Base-by-base conservation (phyloP, 2,113 vertebrate genomes). In the Melanostigma gelatinosum region DNA sequence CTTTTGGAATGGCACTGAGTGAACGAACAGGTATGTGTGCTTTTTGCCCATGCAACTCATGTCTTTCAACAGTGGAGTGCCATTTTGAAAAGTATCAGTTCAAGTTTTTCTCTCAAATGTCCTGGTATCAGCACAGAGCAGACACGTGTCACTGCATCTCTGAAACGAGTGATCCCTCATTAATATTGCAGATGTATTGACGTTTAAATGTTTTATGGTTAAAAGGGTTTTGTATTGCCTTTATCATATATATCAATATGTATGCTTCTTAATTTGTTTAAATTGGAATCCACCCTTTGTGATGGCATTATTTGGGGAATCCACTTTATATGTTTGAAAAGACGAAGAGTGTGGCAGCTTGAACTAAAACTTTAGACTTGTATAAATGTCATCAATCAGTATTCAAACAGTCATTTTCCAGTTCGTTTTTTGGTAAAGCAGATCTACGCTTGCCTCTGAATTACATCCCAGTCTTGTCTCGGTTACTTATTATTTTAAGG, bases 21-120 rank as follows among this genome's bases (percentile, higher is more conserved):
- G 96, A 97, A 80, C 95, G 88, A 85, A 89, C 95, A 96, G 98
- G 98, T 99, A 96, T 72, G 89, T 89, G 73, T 63, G 40, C 72
- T 69, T 74, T 50, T 50, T 76, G 67, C 64, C 55, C 63, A 68
- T n/a, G 24, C 42, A 48, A 67, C 54, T 55, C 42, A 10, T 44
- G 65, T 29, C 42, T 62, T 76, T 65, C 69, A 27, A 50, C 44
- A 66, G 58, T 1, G 0, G 29, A 16, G 18, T 36, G 20, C 1
- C 42, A 65, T 22, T 63, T 24, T 8, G 4, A 46, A 32, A 29
- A 29, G 13, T 42, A 32, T 2, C 79, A 60, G 12, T 52, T 48
- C 0, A 24, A 0, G 8, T 72, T 5, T 29, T 15, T 48, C 2
- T 65, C 38, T 36, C 46, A 29, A 74, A 55, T 54, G 11, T 44